Conservation (phyloP, 2,797 vertebrate species). For the Rhinatrema bivittatum region DNA sequence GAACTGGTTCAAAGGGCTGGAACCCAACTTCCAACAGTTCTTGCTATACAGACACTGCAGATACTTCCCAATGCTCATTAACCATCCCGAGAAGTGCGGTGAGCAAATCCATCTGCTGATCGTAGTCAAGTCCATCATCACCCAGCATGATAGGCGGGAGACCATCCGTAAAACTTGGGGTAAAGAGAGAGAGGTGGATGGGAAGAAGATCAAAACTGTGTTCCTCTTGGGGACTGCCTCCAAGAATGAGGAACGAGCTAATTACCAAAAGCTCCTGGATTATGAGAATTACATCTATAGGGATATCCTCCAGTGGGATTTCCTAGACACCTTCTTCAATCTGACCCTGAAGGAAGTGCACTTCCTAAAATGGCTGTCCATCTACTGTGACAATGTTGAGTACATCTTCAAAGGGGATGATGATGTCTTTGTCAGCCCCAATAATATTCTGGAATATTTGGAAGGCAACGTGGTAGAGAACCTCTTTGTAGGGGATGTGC, state of each 20-base stretch:
- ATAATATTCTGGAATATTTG: conserved; percentile 83
- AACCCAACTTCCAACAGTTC: conserved; percentile 81
- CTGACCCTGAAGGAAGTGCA: conserved; percentile 93
- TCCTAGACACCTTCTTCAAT: conserved; percentile 93
- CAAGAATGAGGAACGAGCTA: conserved; percentile 67
- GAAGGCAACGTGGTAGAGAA: conserved; percentile 48
- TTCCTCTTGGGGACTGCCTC: conserved; percentile 81
- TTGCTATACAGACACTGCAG: conserved; percentile 85
- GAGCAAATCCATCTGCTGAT: conserved; percentile 72
- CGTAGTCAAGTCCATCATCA: conserved; percentile 85
- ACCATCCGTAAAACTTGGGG: conserved; percentile 93
- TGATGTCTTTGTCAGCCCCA: conserved; percentile 82
- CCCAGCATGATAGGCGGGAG: conserved; percentile 83
- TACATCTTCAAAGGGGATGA: conserved; percentile 94
- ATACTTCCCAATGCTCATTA: conserved; percentile 83
- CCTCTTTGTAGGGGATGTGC: conserved; percentile 83
- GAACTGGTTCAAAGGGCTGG: conserved; percentile 74
- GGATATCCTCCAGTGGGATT: conserved; percentile 95
- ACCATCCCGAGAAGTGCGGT: conserved; percentile 83
- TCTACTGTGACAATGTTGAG: conserved; percentile 67
- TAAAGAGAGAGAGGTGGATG: conserved; percentile 61
- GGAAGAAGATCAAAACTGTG: conserved; percentile 65
- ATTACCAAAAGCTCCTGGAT: conserved; percentile 91
- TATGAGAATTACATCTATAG: conserved; percentile 82
- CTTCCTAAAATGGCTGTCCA: conserved; percentile 93